Base-by-base conservation (phyloP, 2,113 vertebrate genomes). In the Rhabdomys dilectus region DNA sequence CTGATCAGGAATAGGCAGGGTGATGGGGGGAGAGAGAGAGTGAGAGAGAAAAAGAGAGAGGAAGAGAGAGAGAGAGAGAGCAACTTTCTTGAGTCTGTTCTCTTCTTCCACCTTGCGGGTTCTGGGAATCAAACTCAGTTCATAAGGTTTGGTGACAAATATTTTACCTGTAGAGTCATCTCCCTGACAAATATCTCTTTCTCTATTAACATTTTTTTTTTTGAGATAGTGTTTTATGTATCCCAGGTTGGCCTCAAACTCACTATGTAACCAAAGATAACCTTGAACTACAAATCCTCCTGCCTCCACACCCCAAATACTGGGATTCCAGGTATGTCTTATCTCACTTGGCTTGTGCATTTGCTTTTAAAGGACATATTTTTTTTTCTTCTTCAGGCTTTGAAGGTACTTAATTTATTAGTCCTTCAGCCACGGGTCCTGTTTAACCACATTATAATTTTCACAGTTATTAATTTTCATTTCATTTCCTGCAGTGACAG, bases 391-490 rank as follows among this genome's bases (percentile, higher is more conserved):
- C 92, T 95, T 88, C 58, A 26, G 97, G 97, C 98, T 98, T 98
- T 68, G 11, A 0, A 98, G 98, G 97, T 94, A 98, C 95, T 98
- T 98, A 98, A 98, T 98, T 98, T 98, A 98, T 98, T 98, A 98
- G 94, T 88, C 97, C 97, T 98, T 97, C 81, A 78, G 97, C 97
- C 96, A 95, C 95, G n/a, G 87, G 98, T 98, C 98, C 98, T 96
- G 91, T 98, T 98, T 98, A 98, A 98, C 98, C 98, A 98, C 85
- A 94, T 96, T 98, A 97, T 97, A 98, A 98, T 98, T 98, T 98
- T 98, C 98, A 97, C 96, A 98, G 95, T 97, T 98, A 97, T 98
- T 98, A 98, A 98, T 98, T 98, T 98, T 97, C 98, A 98, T 98
- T 98, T 98, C 97, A 98, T 98, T 98, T 98, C 96, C 98, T 92